These are phyloP conservation scores for Dicranocentrus wangi DNA, from an alignment of 2,888 invertebrate genomes.

Conservation along the genomic window DNA sequence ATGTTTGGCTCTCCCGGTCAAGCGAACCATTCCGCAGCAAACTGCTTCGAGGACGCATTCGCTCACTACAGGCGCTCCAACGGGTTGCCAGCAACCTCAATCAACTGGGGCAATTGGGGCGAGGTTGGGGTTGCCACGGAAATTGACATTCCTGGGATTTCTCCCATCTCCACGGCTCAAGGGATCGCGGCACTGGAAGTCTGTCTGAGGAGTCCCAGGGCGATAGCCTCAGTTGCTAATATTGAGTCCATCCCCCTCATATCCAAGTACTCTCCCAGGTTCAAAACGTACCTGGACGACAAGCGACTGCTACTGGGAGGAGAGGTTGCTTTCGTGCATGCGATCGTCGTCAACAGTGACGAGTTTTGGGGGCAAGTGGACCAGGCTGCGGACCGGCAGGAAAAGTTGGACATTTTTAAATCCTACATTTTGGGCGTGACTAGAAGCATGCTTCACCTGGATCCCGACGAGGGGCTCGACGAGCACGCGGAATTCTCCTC, in stretches of 20 bases:
- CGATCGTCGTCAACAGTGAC: conserved; percentile 34
- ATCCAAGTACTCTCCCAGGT: conserved; percentile 18
- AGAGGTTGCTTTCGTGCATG: background rate
- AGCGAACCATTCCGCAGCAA: conserved; percentile 50
- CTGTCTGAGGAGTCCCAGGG: conserved; percentile 4
- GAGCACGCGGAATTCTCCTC: conserved; percentile 47
- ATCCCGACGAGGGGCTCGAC: conserved; percentile 46
- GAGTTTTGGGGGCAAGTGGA: conserved; percentile 56
- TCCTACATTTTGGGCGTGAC: conserved; percentile 21
- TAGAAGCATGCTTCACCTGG: conserved; percentile 46
- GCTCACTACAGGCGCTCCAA: conserved; percentile 31
- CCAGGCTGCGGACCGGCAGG: conserved; percentile 30
- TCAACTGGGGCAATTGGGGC: conserved; percentile 57
- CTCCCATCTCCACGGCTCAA: conserved; percentile 11
- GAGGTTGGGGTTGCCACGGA: conserved; percentile 17
- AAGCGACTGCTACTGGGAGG: background rate
- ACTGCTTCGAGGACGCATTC: conserved; percentile 39
- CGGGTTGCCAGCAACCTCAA: conserved; percentile 34
- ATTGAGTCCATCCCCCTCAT: background rate
- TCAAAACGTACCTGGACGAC: background rate
- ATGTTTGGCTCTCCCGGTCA: conserved; percentile 45
- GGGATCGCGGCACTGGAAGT: conserved; percentile 37
- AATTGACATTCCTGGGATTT: conserved; percentile 19
- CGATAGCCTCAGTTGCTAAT: conserved; percentile 21
- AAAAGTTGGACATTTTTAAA: conserved; percentile 37